Evolutionary conservation across 1,140 invertebrate genomes (phyloP), one percentile per base, ranked within the genome.

Genomic region (Brevipalpus yothersi): DNA sequence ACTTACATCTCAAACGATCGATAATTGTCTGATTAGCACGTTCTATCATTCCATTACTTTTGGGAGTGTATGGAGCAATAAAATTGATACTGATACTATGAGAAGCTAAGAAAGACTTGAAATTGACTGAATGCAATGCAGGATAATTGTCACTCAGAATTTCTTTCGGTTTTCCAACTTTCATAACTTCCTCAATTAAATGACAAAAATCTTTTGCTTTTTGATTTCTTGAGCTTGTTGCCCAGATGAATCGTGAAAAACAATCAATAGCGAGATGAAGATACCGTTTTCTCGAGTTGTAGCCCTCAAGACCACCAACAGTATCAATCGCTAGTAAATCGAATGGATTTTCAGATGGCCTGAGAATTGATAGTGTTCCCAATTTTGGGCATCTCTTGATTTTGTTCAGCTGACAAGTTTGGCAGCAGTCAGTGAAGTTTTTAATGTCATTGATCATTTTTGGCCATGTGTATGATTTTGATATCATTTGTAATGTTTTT

Each of bases 261-360:
- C 39, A 9, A 59, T 62, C 61, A 4, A 62, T 60, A n/a, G 59
- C 53, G 7, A 62, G 0, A 56, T 62, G 61, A 3, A 60, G 8
- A 51, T 62, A 60, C 56, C 57, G 21, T 43, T 62, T 60, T 1
- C 11, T 10, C 39, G 61, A 62, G 13, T 41, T 51, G 40, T 62
- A 60, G 5, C 41, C 41, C 11, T 41, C 42, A 11, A 62, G 43
- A 45, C 61, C 61, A 13, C 61, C 59, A 15, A 60, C 55, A 4
- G 61, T 62, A 56, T 62, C 61, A 54, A 62, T 62, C 9, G 61
- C 42, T 41, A 62, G 55, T 12, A 62, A 61, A 5, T 62, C 61
- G 42, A 60, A 61, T 47, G 61, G 61, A 7, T 54, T 2, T 11
- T 8, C 4, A 23, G 61, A 59, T 23, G 61, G 61, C 4, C 60